A percentile compares a stretch with the other conserved stretches of the same genome.
Evolutionary conservation across 2,113 vertebrate genomes (phyloP).

Genomic region (Caranx melampygus): DNA sequence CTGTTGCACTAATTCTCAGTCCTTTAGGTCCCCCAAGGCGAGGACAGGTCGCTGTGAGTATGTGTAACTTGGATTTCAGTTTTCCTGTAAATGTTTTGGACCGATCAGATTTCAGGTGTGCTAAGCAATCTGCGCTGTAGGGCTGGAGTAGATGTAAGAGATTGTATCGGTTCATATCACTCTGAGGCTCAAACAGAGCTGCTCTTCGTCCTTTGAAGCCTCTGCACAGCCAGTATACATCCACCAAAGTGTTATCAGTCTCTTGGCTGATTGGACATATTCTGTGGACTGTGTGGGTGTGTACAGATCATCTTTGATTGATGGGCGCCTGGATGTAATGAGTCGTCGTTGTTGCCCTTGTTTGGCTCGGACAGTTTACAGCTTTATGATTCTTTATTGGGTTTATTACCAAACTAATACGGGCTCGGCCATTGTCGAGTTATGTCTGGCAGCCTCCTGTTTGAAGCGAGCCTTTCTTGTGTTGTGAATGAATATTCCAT

Average conservation of each 20-base stretch:
- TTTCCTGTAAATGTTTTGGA: slow-evolving; percentile 6
- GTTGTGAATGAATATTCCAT: slow-evolving; percentile 5
- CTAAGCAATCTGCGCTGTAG: not conserved
- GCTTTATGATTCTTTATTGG: slow-evolving; percentile 9
- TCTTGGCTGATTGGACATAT: slow-evolving; percentile 58
- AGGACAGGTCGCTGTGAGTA: not conserved
- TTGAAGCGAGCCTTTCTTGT: not conserved
- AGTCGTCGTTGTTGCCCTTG: slow-evolving; percentile 24
- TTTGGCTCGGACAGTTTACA: slow-evolving; percentile 7
- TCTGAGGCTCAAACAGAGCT: slow-evolving; percentile 27
- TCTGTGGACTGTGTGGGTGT: slow-evolving; percentile 63
- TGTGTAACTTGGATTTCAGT: not conserved
- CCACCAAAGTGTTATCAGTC: slow-evolving; percentile 59
- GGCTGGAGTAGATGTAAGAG: slow-evolving; percentile 4
- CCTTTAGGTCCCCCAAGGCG: not conserved
- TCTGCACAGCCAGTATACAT: slow-evolving; percentile 13
- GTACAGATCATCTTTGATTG: slow-evolving; percentile 48
- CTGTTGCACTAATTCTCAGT: too few relatives aligned
- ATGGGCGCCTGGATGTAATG: slow-evolving; percentile 17
- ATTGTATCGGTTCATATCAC: slow-evolving; percentile 3
- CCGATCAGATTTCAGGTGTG: slow-evolving; percentile 11
- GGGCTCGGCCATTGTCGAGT: not conserved
- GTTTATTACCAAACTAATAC: not conserved
- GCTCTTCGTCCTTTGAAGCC: slow-evolving; percentile 33
- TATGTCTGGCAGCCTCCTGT: not conserved